These are phyloP conservation scores for Rutilus rutilus DNA, from an alignment of 2,113 vertebrate species.

Conservation along the genomic window DNA sequence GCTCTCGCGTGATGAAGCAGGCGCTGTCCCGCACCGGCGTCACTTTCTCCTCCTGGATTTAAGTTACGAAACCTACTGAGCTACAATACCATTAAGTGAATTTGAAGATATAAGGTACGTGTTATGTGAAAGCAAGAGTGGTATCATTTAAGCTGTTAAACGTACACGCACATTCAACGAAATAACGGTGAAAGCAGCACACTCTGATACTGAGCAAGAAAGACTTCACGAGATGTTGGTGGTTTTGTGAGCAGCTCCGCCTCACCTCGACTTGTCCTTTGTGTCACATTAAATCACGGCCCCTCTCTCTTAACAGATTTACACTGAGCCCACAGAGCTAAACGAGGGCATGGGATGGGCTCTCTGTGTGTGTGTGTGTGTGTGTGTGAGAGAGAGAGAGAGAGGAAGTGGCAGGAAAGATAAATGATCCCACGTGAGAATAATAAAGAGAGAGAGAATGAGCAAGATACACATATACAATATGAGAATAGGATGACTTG, in stretches of 20 bases:
- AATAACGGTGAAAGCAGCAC: background rate
- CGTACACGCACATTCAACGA: background rate
- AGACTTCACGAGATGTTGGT: background rate
- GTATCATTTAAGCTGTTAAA: background rate
- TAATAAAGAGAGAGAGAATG: slow-evolving; percentile 15
- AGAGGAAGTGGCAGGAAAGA: background rate
- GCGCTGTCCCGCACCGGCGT: slow-evolving; percentile 30
- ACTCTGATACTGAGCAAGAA: background rate
- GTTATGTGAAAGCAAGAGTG: background rate
- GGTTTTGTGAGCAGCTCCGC: background rate
- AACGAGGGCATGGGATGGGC: slow-evolving; percentile 31
- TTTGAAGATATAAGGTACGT: background rate
- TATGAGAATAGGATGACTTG: background rate
- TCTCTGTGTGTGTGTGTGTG: background rate
- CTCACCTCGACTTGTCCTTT: slow-evolving; percentile 31
- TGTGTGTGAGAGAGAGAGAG: slow-evolving; percentile 5
- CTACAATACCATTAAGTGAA: background rate
- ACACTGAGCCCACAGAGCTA: slow-evolving; percentile 30
- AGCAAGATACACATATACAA: background rate
- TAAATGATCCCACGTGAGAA: slow-evolving; percentile 26
- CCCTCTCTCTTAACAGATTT: slow-evolving; percentile 30
- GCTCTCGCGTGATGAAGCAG: slow-evolving; percentile 47
- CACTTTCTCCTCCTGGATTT: background rate
- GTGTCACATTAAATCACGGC: slow-evolving; percentile 30
- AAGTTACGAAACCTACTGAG: slow-evolving; percentile 17